A percentile compares a stretch with the other conserved stretches of the same genome.
phyloP scores from a whole-genome alignment of 2,797 vertebrate species.

The Helicolenus hilgendorfi region DNA sequence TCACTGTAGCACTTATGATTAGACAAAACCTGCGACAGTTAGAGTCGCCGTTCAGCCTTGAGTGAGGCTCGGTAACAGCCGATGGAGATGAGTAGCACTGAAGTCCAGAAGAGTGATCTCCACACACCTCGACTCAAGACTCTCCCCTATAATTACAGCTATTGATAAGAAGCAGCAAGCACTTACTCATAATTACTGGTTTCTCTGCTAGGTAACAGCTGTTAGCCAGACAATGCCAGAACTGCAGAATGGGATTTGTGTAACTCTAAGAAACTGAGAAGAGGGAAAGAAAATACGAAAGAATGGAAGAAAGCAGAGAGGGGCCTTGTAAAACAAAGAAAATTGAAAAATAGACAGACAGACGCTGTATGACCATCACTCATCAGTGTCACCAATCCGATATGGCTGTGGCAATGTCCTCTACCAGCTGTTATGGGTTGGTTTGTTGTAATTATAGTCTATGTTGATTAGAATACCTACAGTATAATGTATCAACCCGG shows the following conservation, averaged over 20 bases:
- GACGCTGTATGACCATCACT: not conserved
- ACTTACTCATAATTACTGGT: slow-evolving; percentile 83
- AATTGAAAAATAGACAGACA: not conserved
- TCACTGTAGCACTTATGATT: slow-evolving; percentile 6
- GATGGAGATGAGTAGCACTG: slow-evolving; percentile 25
- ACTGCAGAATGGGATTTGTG: slow-evolving; percentile 40
- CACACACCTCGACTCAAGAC: slow-evolving; percentile 41
- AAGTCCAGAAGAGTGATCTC: slow-evolving; percentile 64
- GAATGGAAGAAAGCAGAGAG: not conserved
- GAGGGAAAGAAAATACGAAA: slow-evolving; percentile 2
- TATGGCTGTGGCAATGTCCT: not conserved
- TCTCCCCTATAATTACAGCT: slow-evolving; percentile 80
- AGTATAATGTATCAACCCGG: not conserved
- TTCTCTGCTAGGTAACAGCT: slow-evolving; percentile 82
- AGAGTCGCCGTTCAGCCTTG: not conserved
- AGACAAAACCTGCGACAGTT: not conserved
- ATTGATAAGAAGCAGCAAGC: slow-evolving; percentile 85
- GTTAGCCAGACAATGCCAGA: slow-evolving; percentile 64
- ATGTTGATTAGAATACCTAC: not conserved
- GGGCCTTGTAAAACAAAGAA: not conserved
- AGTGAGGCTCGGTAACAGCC: slow-evolving; percentile 5
- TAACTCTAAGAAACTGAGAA: slow-evolving; percentile 24
- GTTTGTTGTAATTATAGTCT: not conserved
- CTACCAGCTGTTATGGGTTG: not conserved
- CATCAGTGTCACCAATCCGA: not conserved